Conservation (phyloP, 2,797 vertebrate species). For the Crax fasciolata region DNA sequence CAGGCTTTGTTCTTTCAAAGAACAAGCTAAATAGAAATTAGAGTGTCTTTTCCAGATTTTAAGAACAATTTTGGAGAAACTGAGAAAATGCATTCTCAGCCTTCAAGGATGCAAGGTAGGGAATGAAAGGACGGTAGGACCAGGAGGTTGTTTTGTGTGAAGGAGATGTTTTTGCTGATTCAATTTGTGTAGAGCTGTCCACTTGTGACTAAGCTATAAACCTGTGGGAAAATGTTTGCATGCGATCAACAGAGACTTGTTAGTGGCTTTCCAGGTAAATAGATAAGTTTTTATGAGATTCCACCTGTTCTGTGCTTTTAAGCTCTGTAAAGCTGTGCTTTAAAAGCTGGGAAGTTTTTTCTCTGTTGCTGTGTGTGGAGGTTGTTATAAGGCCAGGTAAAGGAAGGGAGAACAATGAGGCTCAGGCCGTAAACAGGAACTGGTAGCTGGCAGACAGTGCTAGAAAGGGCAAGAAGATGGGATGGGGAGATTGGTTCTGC, state of each 20-base stretch:
- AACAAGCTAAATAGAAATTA: not conserved
- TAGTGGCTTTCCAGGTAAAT: not conserved
- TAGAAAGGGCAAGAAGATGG: not conserved
- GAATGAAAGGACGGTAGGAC: not conserved
- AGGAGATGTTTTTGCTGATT: not conserved
- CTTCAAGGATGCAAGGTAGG: not conserved
- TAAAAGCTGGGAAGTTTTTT: not conserved
- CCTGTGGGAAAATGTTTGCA: not conserved
- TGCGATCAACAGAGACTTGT: not conserved
- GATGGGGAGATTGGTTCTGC: not conserved
- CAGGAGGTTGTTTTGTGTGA: not conserved
- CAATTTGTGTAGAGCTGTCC: not conserved
- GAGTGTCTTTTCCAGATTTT: not conserved
- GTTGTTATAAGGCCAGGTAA: not conserved
- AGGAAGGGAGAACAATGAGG: not conserved
- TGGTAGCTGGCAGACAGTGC: not conserved
- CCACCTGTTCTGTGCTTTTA: rapidly evolving
- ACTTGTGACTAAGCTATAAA: not conserved
- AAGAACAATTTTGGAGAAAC: rapidly evolving
- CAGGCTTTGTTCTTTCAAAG: not conserved
- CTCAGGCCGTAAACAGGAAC: not conserved
- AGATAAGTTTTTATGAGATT: not conserved
- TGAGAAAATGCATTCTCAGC: not conserved
- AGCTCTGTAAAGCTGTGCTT: not conserved
- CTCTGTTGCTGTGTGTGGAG: not conserved